Evolutionary conservation across 2,888 invertebrate genomes (phyloP).

Genomic region (Maniola hyperantus): DNA sequence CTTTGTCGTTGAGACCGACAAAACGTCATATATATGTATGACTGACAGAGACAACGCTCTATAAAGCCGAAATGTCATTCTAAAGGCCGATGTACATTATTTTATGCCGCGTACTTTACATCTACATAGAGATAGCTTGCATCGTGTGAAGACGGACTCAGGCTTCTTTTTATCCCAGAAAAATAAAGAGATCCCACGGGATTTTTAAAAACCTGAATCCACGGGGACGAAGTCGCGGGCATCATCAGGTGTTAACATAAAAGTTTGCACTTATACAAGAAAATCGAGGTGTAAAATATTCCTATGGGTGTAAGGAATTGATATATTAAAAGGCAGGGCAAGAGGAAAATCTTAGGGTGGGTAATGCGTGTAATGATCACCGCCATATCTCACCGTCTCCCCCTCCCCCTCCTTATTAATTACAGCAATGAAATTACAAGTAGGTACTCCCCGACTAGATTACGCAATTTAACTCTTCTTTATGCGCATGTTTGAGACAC

Average conservation of each 20-base stretch:
- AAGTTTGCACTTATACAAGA: neutral
- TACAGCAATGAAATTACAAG: constrained; percentile 67
- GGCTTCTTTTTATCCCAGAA: too few species aligned
- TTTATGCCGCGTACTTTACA: too few species aligned
- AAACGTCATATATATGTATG: too few species aligned
- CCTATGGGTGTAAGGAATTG: neutral
- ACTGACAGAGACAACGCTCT: too few species aligned
- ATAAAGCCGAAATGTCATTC: too few species aligned
- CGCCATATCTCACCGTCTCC: constrained; percentile 66
- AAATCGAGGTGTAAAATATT: neutral
- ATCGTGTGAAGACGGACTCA: too few species aligned
- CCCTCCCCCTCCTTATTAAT: constrained; percentile 63
- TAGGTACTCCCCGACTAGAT: constrained; percentile 57
- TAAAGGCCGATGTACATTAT: too few species aligned
- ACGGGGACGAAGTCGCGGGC: too few species aligned
- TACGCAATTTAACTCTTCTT: constrained; percentile 42
- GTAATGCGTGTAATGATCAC: constrained; percentile 75
- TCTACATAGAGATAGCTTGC: too few species aligned
- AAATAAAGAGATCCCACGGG: too few species aligned
- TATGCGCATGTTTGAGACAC: constrained; percentile 22
- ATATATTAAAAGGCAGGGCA: constrained; percentile 28
- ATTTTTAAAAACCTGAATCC: too few species aligned
- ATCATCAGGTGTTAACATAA: neutral
- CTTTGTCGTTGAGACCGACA: too few species aligned
- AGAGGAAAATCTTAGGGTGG: constrained; percentile 53